Base-by-base conservation (phyloP, 2,888 invertebrate genomes). In the Pseudococcus jackbeardsleyi region DNA sequence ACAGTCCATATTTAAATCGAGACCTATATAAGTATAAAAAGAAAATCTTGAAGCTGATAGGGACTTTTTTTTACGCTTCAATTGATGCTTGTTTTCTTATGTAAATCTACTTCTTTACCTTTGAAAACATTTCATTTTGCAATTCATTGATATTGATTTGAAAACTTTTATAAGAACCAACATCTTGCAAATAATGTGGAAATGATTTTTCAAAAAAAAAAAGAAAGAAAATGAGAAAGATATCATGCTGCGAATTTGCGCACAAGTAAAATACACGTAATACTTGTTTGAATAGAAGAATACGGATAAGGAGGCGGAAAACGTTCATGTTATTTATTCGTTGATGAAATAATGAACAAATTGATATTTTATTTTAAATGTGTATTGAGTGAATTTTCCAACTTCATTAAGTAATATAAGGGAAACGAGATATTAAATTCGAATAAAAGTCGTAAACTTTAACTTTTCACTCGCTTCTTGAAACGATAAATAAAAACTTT, bases 341-440 rank as follows among this genome's bases (percentile, higher is more conserved):
- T 33, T 72, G 72, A 72, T 72, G 72, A 72, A 72, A 72, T 72
- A 72, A 72, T 72, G 72, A 72, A 72, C 72, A 72, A 72, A 72
- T 72, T 72, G 72, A 72, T 72, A 72, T 72, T 72, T 72, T 39
- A 72, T 72, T 72, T 72, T 72, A 72, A 72, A 72, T 72, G 15
- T 33, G 72, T 72, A 72, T 33, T 72, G 72, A 72, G 33, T 72
- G 72, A 72, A 72, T 72, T 72, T 72, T 72, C 72, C 72, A 72
- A 72, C 72, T 72, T 72, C 33, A 72, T 72, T 72, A 72, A 72
- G 72, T 72, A 72, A 72, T 72, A 72, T 72, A 72, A 72, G 72
- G 72, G 72, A 72, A 72, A 72, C 72, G 72, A 72, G 72, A 72
- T 72, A 72, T 72, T 72, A 72, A 72, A 72, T 72, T 72, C 72